Evolutionary conservation across 2,888 invertebrate genomes (phyloP).

Genomic region (Adelphocoris suturalis): DNA sequence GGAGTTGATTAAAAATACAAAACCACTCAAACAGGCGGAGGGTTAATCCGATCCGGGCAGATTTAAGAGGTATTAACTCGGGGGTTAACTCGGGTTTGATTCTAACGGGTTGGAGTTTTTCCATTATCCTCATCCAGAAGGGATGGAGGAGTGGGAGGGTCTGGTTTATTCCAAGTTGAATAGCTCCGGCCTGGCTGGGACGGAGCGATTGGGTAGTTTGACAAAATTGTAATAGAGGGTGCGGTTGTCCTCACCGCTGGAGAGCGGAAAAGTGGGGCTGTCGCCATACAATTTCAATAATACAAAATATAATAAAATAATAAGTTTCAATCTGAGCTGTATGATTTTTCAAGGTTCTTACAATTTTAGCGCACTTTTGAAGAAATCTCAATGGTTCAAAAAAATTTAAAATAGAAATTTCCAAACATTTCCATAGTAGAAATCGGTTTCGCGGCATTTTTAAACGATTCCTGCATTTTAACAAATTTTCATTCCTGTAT

Average conservation of each 20-base stretch:
- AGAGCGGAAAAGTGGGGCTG: no score
- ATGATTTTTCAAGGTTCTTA: no score
- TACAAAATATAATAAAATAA: no score
- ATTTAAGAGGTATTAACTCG: conserved; percentile 33
- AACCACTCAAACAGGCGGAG: conserved; percentile 21
- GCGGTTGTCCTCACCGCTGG: neutral
- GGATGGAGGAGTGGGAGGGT: neutral
- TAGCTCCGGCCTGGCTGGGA: neutral
- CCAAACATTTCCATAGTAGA: no score
- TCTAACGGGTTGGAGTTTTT: conserved; percentile 29
- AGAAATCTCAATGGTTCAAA: no score
- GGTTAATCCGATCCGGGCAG: conserved; percentile 25
- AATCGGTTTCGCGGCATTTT: no score
- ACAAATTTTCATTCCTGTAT: no score
- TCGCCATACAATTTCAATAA: no score
- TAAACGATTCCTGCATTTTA: no score
- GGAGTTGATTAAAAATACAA: conserved; percentile 21
- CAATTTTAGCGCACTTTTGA: no score
- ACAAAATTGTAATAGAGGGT: neutral
- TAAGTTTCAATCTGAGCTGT: no score
- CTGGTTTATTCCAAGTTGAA: neutral
- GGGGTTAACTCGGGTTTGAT: conserved; percentile 19
- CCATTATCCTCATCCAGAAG: neutral
- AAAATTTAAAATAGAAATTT: no score
- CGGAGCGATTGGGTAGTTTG: conserved; percentile 3